Conservation (phyloP, 1,140 invertebrate species). For the Contarinia nasturtii region DNA sequence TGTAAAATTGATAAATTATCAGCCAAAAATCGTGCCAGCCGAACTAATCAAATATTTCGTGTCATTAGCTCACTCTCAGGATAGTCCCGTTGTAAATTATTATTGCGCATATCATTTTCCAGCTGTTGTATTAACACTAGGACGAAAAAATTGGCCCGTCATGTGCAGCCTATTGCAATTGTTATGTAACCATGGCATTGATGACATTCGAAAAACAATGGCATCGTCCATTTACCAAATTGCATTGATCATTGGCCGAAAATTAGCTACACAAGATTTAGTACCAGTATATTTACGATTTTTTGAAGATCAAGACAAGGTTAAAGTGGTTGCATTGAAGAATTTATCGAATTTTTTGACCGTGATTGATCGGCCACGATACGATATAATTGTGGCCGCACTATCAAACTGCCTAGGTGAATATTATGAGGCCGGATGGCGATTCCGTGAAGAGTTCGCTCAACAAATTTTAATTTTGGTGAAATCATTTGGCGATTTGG, state of each 20-base stretch:
- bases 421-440: conserved; percentile 1
- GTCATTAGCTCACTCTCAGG: background rate
- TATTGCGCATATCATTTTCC: conserved; percentile 4
- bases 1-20: too few relatives aligned
- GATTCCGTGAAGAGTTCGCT: conserved; percentile 3
- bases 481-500: background rate
- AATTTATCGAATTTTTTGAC: conserved; percentile 3
- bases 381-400: conserved; percentile 1
- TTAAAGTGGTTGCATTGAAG: conserved; percentile 3
- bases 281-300: conserved; percentile 3
- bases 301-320: conserved; percentile 3
- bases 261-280: conserved; percentile 1
- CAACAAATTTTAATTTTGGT: conserved; percentile 1
- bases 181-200: conserved; percentile 1
- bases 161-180: background rate
- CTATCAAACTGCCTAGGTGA: conserved; percentile 1
- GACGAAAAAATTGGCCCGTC: conserved; percentile 1
- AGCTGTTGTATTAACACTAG: conserved; percentile 3
- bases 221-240: conserved; percentile 3
- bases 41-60: conserved; percentile 3
- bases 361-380: background rate
- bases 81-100: background rate
- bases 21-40: background rate
- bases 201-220: conserved; percentile 3
- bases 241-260: conserved; percentile 2